A percentile compares a stretch with the other conserved stretches of the same genome.
Conservation (phyloP, 2,113 vertebrate species). For the Gallinago undulata region DNA sequence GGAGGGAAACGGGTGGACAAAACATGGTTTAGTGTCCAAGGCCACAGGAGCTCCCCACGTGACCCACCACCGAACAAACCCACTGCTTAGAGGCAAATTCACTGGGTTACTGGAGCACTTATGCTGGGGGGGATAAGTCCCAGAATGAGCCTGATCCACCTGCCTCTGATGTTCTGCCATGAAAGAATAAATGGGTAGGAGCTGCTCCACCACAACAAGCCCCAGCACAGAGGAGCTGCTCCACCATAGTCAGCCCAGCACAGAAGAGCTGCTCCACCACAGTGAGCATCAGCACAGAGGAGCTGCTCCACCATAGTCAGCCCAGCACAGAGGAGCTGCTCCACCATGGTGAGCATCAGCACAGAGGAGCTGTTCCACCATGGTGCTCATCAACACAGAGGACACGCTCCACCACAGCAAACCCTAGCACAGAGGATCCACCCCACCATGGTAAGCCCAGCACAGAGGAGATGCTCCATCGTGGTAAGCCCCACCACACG, state of each 20-base stretch:
- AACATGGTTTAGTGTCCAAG: background rate
- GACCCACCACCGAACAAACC: background rate
- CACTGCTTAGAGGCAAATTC: background rate
- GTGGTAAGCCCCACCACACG: no score
- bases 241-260: accelerated
- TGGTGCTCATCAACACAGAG: background rate
- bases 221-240: background rate
- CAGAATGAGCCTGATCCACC: background rate
- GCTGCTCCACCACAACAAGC: background rate
- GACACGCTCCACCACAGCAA: background rate
- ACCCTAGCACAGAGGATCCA: background rate
- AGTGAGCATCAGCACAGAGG: background rate
- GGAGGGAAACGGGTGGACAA: background rate
- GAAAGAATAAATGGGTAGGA: background rate
- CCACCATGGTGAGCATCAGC: background rate
- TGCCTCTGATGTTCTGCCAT: background rate
- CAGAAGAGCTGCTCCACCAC: background rate
- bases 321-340: background rate
- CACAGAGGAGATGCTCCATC: background rate
- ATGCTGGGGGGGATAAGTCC: background rate
- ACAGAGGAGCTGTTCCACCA: background rate
- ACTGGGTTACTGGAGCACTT: background rate
- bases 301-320: background rate
- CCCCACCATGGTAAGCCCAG: background rate
- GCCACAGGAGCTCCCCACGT: accelerated